Evolutionary conservation across 2,113 vertebrate species (phyloP).

Genomic region (Corythaixoides concolor): DNA sequence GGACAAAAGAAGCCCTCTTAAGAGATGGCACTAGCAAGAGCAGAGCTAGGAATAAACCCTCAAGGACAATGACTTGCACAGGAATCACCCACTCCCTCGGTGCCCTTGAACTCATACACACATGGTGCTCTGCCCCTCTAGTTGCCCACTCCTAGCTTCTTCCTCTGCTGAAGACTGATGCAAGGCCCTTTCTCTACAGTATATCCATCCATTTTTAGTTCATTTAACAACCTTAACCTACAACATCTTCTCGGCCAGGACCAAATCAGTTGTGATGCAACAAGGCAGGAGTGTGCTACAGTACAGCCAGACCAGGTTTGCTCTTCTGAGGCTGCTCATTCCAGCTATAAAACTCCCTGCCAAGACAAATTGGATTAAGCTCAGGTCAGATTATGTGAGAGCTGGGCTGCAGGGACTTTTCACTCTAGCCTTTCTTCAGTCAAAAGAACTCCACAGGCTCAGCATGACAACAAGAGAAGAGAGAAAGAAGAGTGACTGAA

Average conservation of each 20-base stretch:
- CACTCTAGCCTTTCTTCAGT: background rate
- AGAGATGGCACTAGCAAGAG: background rate
- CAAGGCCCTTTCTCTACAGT: background rate
- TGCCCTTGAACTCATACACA: background rate
- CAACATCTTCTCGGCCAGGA: background rate
- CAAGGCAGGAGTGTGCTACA: background rate
- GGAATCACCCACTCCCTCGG: background rate
- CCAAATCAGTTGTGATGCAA: background rate
- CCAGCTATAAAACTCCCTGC: background rate
- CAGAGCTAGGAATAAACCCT: background rate
- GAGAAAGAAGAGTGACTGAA: background rate
- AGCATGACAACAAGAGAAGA: background rate
- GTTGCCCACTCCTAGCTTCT: background rate
- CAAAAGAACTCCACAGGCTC: background rate
- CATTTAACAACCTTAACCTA: background rate
- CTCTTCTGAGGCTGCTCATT: background rate
- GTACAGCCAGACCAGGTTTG: background rate
- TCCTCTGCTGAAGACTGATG: background rate
- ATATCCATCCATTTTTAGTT: background rate
- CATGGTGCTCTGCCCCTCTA: background rate
- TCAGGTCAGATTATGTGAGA: background rate
- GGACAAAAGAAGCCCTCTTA: background rate
- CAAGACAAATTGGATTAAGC: conserved; percentile 26
- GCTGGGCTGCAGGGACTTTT: conserved; percentile 13
- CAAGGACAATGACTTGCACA: background rate